Evolutionary conservation across 2,797 vertebrate species (phyloP), one percentile per base, ranked within the genome.

Genomic region (Ceryle rudis): DNA sequence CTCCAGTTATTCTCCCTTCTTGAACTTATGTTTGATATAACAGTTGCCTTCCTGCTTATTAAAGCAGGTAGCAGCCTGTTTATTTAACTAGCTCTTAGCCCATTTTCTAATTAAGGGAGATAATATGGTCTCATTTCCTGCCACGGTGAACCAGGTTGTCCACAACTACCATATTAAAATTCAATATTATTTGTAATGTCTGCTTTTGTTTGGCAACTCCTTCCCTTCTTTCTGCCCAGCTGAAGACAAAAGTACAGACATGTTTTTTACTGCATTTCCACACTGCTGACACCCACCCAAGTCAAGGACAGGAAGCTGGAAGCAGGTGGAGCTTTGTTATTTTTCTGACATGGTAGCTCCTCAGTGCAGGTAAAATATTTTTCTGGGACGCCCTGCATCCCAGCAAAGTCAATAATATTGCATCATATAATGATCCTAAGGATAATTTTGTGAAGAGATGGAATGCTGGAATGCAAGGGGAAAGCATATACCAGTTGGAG

Each of bases 31-130:
- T 66, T 66, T 93, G 91, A 94, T 94, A 91, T 74, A 95, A 97
- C 91, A 87, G 52, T 92, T 94, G 83, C 84, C 42, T 96, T 91
- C 35, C 29, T 39, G 54, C 69, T 93, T 84, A 93, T 44, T 94
- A 90, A 86, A 82, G 35, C 28, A 72, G 81, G 54, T 46, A 61
- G 60, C 44, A 88, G 70, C 67, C 84, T 84, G 73, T 80, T 96
- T 94, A 90, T 87, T 93, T 80, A 91, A 81, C 97, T 46, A 97
- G 70, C 20, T 70, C 37, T 81, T 94, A 57, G 85, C 14, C 86
- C 13, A 77, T 95, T 96, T 97, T 96, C 78, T 93, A 95, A 96
- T 97, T 93, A 89, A 86, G 51, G 85, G 55, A 90, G 72, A 86
- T 91, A 94, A 91, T 82, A 74, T 79, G 51, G 87, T 66, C 42